Evolutionary conservation across 1,140 invertebrate genomes (phyloP), one percentile per base, ranked within the genome.

Genomic region (Colletes latitarsis): DNA sequence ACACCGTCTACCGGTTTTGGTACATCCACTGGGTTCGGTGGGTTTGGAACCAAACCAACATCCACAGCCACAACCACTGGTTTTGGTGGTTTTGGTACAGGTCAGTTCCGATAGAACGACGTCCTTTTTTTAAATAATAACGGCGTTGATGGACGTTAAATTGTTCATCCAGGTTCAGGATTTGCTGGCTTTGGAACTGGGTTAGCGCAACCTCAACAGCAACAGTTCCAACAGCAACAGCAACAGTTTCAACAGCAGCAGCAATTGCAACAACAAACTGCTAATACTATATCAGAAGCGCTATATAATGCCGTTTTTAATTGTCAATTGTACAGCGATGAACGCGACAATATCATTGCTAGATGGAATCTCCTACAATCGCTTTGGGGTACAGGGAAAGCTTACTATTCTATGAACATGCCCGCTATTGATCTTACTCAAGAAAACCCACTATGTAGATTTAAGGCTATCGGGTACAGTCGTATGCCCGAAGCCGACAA

Each of bases 331-430:
- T 99, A 97, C 93, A 97, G 97, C 52, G 98, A 99, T 93, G 98
- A 99, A 88, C 94, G 98, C 55, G 98, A 99, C 91, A 96, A 96
- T 79, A 96, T 98, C 49, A 94, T 99, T 55, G 97, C 97, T 3
- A 97, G 97, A 90, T 99, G 98, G 97, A 99, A 99, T 91, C 96
- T 98, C 77, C 93, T 99, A 58, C 98, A 99, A 92, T 98, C 98
- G 1, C 96, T 97, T 83, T 99, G 98, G 98, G 98, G 98, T 3
- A 95, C 95, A 73, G 97, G 97, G 87, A 95, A 96, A 93, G 96
- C 97, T 5, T 98, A 96, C 89, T 98, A 97, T 90, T 95, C 95
- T 21, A 93, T 95, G 55, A 96, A 95, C 87, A 93, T 94, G 0
- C 96, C 96, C 3, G 95, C 96, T 1, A 95, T 99, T 17, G 96